Percentiles rank a stretch among this genome's conserved stretches.
Evolutionary conservation across 2,888 invertebrate species (phyloP).

Genomic region (Dolichomitus sp.): DNA sequence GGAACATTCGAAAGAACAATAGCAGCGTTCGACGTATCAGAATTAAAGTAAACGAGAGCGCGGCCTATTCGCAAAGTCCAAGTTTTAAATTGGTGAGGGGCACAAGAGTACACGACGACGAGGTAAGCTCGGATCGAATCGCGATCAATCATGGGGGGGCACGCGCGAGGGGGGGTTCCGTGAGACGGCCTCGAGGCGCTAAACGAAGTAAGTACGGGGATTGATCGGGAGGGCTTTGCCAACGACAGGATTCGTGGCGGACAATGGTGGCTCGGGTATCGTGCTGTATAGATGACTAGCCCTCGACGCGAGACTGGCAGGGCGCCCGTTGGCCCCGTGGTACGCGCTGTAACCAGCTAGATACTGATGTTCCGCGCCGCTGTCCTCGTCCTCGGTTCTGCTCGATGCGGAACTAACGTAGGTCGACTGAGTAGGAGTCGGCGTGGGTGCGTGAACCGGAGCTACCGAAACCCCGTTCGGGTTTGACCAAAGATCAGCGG

Average conservation of each 20-base stretch:
- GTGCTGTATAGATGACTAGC: conserved; percentile 85
- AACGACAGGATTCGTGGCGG: conserved; percentile 73
- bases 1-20: conserved; percentile 33
- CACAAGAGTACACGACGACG: background rate
- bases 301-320: conserved; percentile 82
- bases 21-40: conserved; percentile 15
- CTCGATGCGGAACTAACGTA: conserved; percentile 88
- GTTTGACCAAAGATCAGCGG: conserved; percentile 90
- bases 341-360: conserved; percentile 87
- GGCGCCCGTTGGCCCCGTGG: conserved; percentile 77
- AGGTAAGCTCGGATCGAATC: conserved; percentile 57
- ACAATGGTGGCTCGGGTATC: conserved; percentile 83
- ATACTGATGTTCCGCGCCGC: conserved; percentile 88
- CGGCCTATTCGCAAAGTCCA: conserved; percentile 27
- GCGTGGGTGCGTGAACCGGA: conserved; percentile 87
- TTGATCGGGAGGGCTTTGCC: conserved; percentile 77
- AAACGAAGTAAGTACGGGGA: conserved; percentile 85
- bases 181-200: conserved; percentile 63
- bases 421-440: conserved; percentile 90
- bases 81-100: conserved; percentile 26
- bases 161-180: conserved; percentile 20
- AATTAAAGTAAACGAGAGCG: conserved; percentile 17
- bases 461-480: conserved; percentile 82
- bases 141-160: conserved; percentile 50
- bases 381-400: conserved; percentile 89